A percentile compares a stretch with the other conserved stretches of the same genome.
Evolutionary conservation across 2,797 vertebrate species (phyloP).

Genomic region (Pteropus rufus): DNA sequence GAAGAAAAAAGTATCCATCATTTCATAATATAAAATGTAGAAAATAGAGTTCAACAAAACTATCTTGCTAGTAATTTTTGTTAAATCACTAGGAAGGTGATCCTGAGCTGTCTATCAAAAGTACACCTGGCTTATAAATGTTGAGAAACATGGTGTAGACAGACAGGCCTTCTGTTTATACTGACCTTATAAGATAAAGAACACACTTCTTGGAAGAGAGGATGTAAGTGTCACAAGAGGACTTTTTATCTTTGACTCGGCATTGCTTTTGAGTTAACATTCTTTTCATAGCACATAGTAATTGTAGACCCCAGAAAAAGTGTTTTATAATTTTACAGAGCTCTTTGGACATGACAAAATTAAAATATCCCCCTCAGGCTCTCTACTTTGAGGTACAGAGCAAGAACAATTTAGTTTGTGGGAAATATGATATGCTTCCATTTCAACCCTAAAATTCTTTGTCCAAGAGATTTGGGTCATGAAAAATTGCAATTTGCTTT

Average conservation of each 20-base stretch:
- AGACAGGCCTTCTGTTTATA: neutral
- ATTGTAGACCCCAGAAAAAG: neutral
- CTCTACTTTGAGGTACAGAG: neutral
- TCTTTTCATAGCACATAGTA: neutral
- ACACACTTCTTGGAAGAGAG: neutral
- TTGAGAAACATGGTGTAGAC: neutral
- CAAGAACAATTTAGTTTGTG: neutral
- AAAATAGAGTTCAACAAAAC: neutral
- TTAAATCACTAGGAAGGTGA: too few species aligned
- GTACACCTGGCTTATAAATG: neutral
- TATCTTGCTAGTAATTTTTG: neutral
- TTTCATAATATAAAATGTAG: neutral
- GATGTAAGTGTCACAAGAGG: too few species aligned
- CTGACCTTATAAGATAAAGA: neutral
- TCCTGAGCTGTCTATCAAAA: neutral
- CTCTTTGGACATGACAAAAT: neutral
- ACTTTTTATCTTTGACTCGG: neutral
- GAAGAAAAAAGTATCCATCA: neutral
- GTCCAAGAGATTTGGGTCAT: neutral
- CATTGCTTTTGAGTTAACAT: neutral
- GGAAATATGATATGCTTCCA: neutral
- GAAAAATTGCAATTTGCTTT: neutral
- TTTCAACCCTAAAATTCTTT: neutral
- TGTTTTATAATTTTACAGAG: neutral
- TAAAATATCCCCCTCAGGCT: neutral